Percentiles rank a stretch among this genome's conserved stretches.
phyloP scores from a whole-genome alignment of 2,888 invertebrate species.

The Bibio marci region DNA sequence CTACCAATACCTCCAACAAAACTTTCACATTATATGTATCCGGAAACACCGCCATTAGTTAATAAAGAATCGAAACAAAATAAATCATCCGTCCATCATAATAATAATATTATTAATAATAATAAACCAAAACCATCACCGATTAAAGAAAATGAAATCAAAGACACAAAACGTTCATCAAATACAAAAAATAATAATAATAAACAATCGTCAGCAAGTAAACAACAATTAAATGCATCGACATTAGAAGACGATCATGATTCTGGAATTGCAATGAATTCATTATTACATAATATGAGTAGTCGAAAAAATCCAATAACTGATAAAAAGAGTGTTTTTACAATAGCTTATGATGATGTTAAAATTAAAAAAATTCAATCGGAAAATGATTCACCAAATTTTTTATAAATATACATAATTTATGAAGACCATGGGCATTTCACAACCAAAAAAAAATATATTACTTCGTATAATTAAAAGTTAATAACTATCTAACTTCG shows the following conservation, averaged over 20 bases:
- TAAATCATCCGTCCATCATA: no score
- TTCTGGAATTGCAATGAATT: conserved; percentile 61
- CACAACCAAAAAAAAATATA: no score
- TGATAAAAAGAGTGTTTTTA: conserved; percentile 85
- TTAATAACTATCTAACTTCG: no score
- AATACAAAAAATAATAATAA: conserved; percentile 18
- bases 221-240: conserved; percentile 35
- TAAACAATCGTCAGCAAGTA: no score
- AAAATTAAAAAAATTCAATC: conserved; percentile 67
- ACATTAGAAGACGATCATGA: conserved; percentile 52
- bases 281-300: conserved; percentile 36
- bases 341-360: conserved; percentile 82
- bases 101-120: no score
- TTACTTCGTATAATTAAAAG: no score
- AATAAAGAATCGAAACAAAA: conserved; percentile 20
- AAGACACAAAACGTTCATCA: conserved; percentile 21
- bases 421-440: no score
- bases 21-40: conserved; percentile 42
- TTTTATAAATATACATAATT: no score
- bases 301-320: conserved; percentile 45
- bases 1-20: conserved; percentile 36
- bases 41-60: conserved; percentile 32
- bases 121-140: conserved; percentile 23
- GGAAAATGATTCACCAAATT: conserved; percentile 61
- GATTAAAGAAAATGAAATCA: conserved; percentile 28